Base-by-base conservation (phyloP, 2,797 vertebrate species). In the Rhynchonycteris naso region DNA sequence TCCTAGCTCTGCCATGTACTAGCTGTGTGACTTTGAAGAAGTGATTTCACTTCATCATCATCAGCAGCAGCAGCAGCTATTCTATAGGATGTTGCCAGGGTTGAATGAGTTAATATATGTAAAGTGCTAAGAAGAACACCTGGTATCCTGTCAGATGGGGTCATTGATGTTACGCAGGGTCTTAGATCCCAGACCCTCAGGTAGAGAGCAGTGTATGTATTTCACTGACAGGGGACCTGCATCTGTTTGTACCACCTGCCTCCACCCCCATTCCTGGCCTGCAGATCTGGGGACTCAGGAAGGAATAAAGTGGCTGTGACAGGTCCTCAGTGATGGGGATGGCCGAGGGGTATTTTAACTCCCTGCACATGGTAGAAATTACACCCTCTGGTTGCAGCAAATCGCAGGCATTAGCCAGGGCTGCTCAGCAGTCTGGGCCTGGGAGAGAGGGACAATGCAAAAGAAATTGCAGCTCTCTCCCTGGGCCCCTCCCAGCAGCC, bases 381-480 rank as follows among this genome's bases (percentile, higher is more conserved):
- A 98, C 96, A 98, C 96, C 97, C 97, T 96, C 79, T 38, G 83
- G 96, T 80, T 95, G 61, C 92, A 3, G 96, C 74, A 98, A 98
- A 98, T 98, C 97, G 97, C 97, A 87, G 97, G 96, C 97, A 97
- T 98, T 98, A 98, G 83, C 96, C 72, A 97, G 84, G 58, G 96
- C 4, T 61, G 92, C 95, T 90, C 52, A 93, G 95, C 96, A 97
- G 97, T 98, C 95, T 68, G 91, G 97, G 97, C 92, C 96, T 95
- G 93, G 66, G 90, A 97, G 97, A 81, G 75, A 97, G 97, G 24
- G 97, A 97, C 97, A 98, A 97, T 78, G 97, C 95, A 97, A 96
- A 47, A 52, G 92, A 98, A 98, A 98, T 98, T 98, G 97, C 96
- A 97, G 97, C 98, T 98, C 97, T 98, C 97, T 97, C 97, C 92